Percentiles rank a stretch among this genome's conserved stretches.
These are phyloP conservation scores for Forbesichthys agassizii DNA, from an alignment of 2,113 vertebrate species.

Conservation along the genomic window DNA sequence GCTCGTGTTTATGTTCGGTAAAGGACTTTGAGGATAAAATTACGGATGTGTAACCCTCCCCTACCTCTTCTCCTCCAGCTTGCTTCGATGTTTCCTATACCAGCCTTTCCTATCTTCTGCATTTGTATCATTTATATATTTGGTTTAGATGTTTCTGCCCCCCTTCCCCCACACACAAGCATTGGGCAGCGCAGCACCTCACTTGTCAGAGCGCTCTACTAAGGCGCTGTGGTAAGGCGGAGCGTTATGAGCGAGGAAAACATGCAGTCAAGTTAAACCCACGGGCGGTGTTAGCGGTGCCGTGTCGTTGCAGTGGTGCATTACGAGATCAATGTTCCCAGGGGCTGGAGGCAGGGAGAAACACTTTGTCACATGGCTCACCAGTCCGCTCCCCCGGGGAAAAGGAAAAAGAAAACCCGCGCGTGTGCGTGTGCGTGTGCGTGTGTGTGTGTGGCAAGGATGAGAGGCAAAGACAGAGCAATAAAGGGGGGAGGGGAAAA, in stretches of 20 bases:
- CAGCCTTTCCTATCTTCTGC: neutral
- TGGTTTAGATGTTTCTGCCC: neutral
- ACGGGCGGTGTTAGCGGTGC: slow-evolving; percentile 1
- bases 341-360: slow-evolving; percentile 38
- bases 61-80: too few species aligned
- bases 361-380: slow-evolving; percentile 56
- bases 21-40: too few species aligned
- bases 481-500: slow-evolving; percentile 4
- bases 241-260: slow-evolving; percentile 7
- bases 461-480: neutral
- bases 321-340: slow-evolving; percentile 38
- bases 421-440: slow-evolving; percentile 16
- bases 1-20: too few species aligned
- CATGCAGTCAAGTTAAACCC: neutral
- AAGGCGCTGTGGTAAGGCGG: neutral
- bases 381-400: slow-evolving; percentile 45
- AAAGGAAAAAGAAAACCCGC: slow-evolving; percentile 51
- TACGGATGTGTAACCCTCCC: too few species aligned
- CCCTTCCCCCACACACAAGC: neutral
- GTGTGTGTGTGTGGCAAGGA: neutral
- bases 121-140: neutral
- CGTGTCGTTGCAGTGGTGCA: slow-evolving; percentile 37
- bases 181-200: neutral
- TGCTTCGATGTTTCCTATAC: neutral
- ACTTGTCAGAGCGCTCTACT: neutral